Base-by-base conservation (phyloP, 2,113 vertebrate genomes). In the Xiphophorus couchianus region DNA sequence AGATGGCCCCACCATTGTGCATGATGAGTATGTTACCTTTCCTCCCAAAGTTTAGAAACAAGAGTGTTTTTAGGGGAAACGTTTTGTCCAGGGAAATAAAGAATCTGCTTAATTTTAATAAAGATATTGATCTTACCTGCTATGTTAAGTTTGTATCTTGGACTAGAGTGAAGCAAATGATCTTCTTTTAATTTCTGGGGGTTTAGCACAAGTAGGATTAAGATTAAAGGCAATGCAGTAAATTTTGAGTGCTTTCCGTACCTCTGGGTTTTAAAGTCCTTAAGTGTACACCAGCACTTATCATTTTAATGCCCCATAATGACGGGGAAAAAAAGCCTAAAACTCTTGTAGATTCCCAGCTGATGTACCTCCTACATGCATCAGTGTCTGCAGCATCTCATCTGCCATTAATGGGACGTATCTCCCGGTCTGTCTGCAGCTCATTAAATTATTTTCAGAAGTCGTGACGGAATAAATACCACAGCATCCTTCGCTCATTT, bases 1-100 rank as follows among this genome's bases (percentile, higher is more conserved):
- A 87, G 98, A 99, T 71, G 97, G 98, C 79, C 97, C 98, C 92
- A 99, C 98, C 88, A 98, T 99, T 72, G 96, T 99, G 89, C 98
- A 99, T 10, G 98, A 99, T 88, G 98, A 99, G 98, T 99, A 95
- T 31, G 98, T 95, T 30, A 10, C 51, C 25, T 19, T 58, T n/a
- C 51, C 51, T 58, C 51, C 22, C 2, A 58, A 58, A n/a, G 22
- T 58, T 58, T 25, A n/a, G 51, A 8, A n/a, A 11, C 25, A 11
- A 17, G 6, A 6, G 44, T 1, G 5, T 3, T 7, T 58, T n/a
- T 25, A 58, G 22, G 25, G 22, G 19, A 58, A 25, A n/a, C 2
- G 17, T 48, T 17, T 19, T 48, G 14, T 48, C 17, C 44, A 19
- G 17, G 44, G 44, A 17, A 19, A 19, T 48, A 19, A 48, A 48